A percentile compares a stretch with the other conserved stretches of the same genome.
These are phyloP conservation scores for Lindbergichthys nudifrons DNA, from an alignment of 2,797 vertebrate species.

Conservation along the genomic window DNA sequence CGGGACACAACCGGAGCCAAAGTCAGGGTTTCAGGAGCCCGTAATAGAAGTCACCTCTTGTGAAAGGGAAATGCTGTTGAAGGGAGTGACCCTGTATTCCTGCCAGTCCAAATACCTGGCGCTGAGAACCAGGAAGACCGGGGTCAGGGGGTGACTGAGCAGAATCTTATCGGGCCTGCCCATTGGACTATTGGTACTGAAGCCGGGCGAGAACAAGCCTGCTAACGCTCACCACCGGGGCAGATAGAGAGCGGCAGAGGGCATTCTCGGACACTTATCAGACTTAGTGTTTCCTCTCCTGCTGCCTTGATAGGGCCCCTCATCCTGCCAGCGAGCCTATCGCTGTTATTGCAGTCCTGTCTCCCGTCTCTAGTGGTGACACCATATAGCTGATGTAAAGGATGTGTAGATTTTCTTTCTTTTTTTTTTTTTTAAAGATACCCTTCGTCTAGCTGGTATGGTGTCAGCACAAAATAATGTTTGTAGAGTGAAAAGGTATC, in stretches of 20 bases:
- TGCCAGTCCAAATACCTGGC: slow-evolving; percentile 82
- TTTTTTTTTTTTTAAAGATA: slow-evolving; percentile 50
- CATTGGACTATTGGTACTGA: slow-evolving; percentile 64
- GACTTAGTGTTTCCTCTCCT: slow-evolving; percentile 69
- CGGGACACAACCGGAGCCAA: slow-evolving; percentile 11
- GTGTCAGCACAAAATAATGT: slow-evolving; percentile 72
- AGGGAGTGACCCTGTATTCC: slow-evolving; percentile 74
- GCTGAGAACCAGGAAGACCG: slow-evolving; percentile 81
- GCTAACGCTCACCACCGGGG: slow-evolving; percentile 48
- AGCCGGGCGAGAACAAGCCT: slow-evolving; percentile 63
- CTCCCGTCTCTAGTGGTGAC: slow-evolving; percentile 70
- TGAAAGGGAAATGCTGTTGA: slow-evolving; percentile 75
- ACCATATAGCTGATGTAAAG: slow-evolving; percentile 69
- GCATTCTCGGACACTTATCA: slow-evolving; percentile 81
- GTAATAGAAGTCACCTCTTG: slow-evolving; percentile 72
- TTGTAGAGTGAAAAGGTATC: slow-evolving; percentile 69
- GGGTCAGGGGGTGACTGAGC: slow-evolving; percentile 76
- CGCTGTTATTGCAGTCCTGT: slow-evolving; percentile 82
- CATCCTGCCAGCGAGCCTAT: slow-evolving; percentile 79
- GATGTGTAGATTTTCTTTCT: slow-evolving; percentile 51
- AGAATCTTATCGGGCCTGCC: slow-evolving; percentile 78
- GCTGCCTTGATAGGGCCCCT: slow-evolving; percentile 74
- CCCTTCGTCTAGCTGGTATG: slow-evolving; percentile 38
- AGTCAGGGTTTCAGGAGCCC: slow-evolving; percentile 45
- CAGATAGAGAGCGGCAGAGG: slow-evolving; percentile 63